Percentiles rank a stretch among this genome's conserved stretches.
Evolutionary conservation across 1,140 invertebrate genomes (phyloP).

Genomic region (Cotesia glomerata): DNA sequence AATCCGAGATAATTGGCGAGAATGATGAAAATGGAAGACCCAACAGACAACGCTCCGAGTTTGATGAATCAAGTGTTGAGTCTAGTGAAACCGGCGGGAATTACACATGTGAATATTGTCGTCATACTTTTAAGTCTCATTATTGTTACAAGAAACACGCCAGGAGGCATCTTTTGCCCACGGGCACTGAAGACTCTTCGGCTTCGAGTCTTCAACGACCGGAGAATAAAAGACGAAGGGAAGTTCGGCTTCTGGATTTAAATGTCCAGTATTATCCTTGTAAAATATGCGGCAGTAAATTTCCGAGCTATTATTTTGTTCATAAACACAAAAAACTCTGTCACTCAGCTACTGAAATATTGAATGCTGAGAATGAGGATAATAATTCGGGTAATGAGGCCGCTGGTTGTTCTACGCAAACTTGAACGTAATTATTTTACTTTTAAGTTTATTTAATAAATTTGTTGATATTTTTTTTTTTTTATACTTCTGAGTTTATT

Average conservation of each 20-base stretch:
- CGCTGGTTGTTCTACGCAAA: slow-evolving; percentile 27
- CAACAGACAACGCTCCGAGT: slow-evolving; percentile 23
- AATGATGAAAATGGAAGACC: slow-evolving; percentile 49
- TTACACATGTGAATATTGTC: slow-evolving; percentile 78
- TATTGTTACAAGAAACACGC: slow-evolving; percentile 85
- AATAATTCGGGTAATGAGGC: slow-evolving; percentile 61
- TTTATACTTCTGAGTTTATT: no score
- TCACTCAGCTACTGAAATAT: slow-evolving; percentile 62
- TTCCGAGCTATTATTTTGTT: slow-evolving; percentile 92
- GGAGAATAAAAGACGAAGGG: slow-evolving; percentile 50
- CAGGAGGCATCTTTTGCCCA: slow-evolving; percentile 70
- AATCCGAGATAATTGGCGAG: slow-evolving; percentile 37
- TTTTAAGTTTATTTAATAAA: no score
- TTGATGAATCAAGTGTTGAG: slow-evolving; percentile 22
- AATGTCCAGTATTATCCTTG: slow-evolving; percentile 92
- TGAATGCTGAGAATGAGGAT: slow-evolving; percentile 39
- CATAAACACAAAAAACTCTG: slow-evolving; percentile 88
- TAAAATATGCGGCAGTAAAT: slow-evolving; percentile 89
- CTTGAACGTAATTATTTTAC: neutral
- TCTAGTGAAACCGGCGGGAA: slow-evolving; percentile 34
- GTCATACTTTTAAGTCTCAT: slow-evolving; percentile 81
- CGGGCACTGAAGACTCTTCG: slow-evolving; percentile 37
- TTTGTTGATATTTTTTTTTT: no score
- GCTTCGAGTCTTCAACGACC: slow-evolving; percentile 28
- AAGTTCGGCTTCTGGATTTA: slow-evolving; percentile 73